A percentile compares a stretch with the other conserved stretches of the same genome.
Conservation (phyloP, 2,797 vertebrate species). For the Yasuhikotakia modesta region DNA sequence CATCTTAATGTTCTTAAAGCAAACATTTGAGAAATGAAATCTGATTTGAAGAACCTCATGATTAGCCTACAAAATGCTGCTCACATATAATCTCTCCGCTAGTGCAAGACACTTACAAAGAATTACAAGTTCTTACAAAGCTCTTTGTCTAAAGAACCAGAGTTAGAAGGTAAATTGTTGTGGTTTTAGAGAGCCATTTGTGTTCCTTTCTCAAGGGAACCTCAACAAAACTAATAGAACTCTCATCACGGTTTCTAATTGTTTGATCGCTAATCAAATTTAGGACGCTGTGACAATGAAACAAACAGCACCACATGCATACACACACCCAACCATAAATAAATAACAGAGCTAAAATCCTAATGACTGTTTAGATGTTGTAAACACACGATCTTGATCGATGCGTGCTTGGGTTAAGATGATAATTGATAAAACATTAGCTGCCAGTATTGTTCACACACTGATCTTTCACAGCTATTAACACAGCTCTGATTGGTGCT, state of each 20-base stretch:
- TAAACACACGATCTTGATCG: constrained; percentile 25
- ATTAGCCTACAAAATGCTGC: constrained; percentile 19
- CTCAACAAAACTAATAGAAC: constrained; percentile 17
- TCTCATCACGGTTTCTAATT: constrained; percentile 40
- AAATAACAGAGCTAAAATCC: constrained; percentile 1
- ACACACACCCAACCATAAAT: constrained; percentile 12
- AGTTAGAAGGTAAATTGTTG: constrained; percentile 23
- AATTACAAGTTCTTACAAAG: no score
- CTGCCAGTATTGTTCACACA: not conserved
- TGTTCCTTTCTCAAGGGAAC: not conserved
- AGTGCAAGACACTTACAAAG: constrained; percentile 4
- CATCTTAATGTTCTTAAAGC: constrained; percentile 22
- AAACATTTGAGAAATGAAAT: constrained; percentile 5
- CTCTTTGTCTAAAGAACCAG: constrained; percentile 14
- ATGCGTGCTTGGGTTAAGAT: constrained; percentile 34
- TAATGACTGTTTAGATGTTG: constrained; percentile 34
- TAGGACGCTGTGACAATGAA: constrained; percentile 17
- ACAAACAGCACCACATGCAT: constrained; percentile 27
- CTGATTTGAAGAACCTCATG: constrained; percentile 31
- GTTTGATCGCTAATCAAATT: constrained; percentile 48
- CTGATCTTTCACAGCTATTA: constrained; percentile 43
- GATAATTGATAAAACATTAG: constrained; percentile 47
- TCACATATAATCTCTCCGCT: constrained; percentile 16
- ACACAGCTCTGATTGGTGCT: constrained; percentile 34
- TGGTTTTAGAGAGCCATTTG: not conserved